Evolutionary conservation across 2,113 vertebrate genomes (phyloP).

Genomic region (Sinocyclocheilus maitianheensis): DNA sequence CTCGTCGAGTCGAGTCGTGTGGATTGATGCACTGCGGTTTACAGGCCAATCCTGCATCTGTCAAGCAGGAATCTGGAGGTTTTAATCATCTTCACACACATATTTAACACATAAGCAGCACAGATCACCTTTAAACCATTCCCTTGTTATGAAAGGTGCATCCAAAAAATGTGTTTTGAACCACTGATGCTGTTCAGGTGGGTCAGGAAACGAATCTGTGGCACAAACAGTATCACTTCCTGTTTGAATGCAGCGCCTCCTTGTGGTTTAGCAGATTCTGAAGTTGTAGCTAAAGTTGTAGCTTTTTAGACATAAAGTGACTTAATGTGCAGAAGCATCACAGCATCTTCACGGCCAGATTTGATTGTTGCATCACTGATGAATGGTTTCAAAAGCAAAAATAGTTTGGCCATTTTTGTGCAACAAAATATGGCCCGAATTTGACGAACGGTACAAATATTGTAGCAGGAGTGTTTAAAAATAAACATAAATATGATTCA

Average conservation of each 20-base stretch:
- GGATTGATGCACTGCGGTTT: background rate
- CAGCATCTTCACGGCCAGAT: background rate
- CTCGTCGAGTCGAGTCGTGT: background rate
- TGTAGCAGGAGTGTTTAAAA: no score
- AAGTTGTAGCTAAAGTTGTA: background rate
- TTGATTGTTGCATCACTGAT: background rate
- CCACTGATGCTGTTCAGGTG: background rate
- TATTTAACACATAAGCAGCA: background rate
- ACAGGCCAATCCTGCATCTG: background rate
- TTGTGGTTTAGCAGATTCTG: background rate
- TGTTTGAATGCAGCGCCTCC: conserved; percentile 11
- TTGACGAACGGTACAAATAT: background rate
- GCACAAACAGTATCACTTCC: conserved; percentile 16
- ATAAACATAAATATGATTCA: no score
- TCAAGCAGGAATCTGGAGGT: background rate
- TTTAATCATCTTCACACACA: background rate
- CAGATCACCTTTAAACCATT: background rate
- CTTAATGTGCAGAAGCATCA: background rate
- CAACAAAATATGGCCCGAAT: background rate
- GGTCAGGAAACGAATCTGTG: background rate
- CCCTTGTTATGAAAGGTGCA: background rate
- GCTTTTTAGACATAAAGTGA: background rate
- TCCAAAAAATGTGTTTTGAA: background rate
- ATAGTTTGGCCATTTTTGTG: background rate
- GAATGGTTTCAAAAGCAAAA: background rate